Conservation (phyloP, 2,888 invertebrate genomes). For the Lathronympha strigana region DNA sequence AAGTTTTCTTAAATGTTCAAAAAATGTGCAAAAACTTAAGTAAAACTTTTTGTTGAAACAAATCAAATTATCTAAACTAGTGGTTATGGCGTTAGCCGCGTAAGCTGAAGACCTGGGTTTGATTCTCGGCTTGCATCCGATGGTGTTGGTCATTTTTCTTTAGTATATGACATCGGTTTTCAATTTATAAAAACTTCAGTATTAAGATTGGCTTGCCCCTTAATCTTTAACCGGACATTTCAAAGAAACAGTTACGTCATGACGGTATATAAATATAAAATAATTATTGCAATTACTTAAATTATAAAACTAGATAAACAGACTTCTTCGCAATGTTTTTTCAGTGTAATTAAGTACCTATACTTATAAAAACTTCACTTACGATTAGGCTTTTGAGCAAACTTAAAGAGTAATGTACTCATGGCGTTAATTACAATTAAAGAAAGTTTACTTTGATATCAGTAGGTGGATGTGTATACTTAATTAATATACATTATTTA, state of each 20-base stretch:
- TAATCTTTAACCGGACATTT: neutral
- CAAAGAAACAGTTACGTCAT: neutral
- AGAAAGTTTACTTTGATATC: constrained; percentile 45
- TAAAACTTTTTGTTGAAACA: no score
- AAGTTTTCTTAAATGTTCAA: no score
- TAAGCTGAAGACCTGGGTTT: no score
- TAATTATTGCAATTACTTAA: constrained; percentile 1
- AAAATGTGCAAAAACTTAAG: no score
- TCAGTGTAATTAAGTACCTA: constrained; percentile 49
- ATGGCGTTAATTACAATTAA: constrained; percentile 26
- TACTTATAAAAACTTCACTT: constrained; percentile 49
- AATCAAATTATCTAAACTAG: no score
- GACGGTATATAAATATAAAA: neutral
- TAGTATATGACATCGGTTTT: no score
- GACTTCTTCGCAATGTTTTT: constrained; percentile 24
- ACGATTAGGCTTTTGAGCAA: constrained; percentile 63
- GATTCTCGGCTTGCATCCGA: no score
- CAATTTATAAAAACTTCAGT: neutral
- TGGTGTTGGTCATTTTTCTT: no score
- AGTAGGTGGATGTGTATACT: constrained; percentile 31
- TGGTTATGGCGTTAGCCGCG: no score
- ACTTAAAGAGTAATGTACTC: constrained; percentile 51
- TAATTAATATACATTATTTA: constrained; percentile 33
- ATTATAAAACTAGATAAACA: constrained; percentile 26
- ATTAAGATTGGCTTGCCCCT: no score